A percentile compares a stretch with the other conserved stretches of the same genome.
Conservation (phyloP, 2,113 vertebrate species). For the Uria lomvia region DNA sequence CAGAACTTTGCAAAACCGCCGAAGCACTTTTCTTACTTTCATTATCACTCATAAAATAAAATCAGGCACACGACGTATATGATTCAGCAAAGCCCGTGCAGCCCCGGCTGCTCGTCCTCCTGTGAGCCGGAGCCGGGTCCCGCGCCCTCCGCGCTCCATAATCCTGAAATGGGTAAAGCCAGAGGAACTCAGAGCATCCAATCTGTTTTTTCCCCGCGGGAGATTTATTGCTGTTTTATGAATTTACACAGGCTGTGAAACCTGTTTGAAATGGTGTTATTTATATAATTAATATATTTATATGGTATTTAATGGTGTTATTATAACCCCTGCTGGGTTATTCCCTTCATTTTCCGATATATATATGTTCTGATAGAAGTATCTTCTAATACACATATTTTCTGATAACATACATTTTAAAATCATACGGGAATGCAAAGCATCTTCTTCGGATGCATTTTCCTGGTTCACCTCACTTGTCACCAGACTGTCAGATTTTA, state of each 20-base stretch:
- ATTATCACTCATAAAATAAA: not conserved
- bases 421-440: not conserved
- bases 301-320: no score
- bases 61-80: not conserved
- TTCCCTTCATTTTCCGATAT: not conserved
- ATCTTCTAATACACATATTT: not conserved
- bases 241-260: not conserved
- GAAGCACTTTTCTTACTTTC: not conserved
- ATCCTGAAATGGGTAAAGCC: accelerated
- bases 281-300: no score
- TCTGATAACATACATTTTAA: not conserved
- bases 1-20: not conserved
- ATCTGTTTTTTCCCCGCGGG: accelerated
- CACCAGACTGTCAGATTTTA: not conserved
- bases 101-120: not conserved
- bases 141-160: no score
- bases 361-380: not conserved
- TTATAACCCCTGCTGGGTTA: not conserved
- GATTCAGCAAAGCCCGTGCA: not conserved
- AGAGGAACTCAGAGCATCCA: accelerated
- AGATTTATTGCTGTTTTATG: not conserved
- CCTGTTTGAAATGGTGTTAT: no score
- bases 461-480: not conserved
- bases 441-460: not conserved
- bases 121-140: not conserved